Base-by-base conservation (phyloP, 2,888 invertebrate genomes). In the Drosophila macrothrix region DNA sequence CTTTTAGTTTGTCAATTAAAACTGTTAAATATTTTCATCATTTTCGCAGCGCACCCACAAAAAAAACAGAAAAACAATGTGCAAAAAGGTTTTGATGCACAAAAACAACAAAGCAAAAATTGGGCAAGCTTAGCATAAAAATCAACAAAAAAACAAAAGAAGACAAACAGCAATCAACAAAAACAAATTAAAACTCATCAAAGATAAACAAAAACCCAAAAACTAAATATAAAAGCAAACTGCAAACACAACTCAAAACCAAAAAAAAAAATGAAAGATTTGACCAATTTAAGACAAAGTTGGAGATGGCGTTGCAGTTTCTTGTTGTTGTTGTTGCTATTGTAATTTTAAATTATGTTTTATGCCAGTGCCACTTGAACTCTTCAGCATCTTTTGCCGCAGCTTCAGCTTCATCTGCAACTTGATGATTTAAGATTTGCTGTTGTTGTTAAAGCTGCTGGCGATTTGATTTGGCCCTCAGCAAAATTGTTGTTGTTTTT, bases 251-350 rank as follows among this genome's bases (percentile, higher is more conserved):
- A 3, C 37, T 37, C 7, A 60, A 65, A 60, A 28, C 37, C 28
- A 41, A 58, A 58, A 14, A 49, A 14, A 49, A 10, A 67, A 53
- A 41, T 53, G 14, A 67, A 68, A 73, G 72, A 80, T 80, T 60
- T 78, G 85, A 70, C 71, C 80, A 84, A 87, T 82, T 84, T 82
- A 80, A 87, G 84, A 80, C 84, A 87, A 87, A 14, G 55, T 66
- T 82, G 58, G 28, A 53, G 53, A 46, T 58, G 64, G 68, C n/a
- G 69, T 69, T 76, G 76, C 73, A 72, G 35, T 66, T 66, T 50
- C 25, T 22, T 43, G 41, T 41, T 50, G 41, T 35, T 50, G 28
- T 16, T 50, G 50, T 54, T 64, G 60, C 37, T 71, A 41, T 29
- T 77, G 43, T 37, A 46, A 35, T 67, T 64, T 60, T 33, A 55